Evolutionary conservation across 2,888 invertebrate species (phyloP), one percentile per base, ranked within the genome.

Genomic region (Amaurobius ferox): DNA sequence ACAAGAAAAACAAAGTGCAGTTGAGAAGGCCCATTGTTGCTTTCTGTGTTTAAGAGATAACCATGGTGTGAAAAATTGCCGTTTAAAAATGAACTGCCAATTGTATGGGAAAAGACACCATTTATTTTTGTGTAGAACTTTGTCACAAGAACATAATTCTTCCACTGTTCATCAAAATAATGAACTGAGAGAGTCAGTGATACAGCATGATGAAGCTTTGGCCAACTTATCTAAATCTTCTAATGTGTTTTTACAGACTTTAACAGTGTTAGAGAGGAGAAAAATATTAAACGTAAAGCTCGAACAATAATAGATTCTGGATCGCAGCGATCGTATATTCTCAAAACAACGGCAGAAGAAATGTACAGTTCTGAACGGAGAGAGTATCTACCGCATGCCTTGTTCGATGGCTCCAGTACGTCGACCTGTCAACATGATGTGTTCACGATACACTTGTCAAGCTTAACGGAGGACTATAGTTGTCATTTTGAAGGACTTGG

Each of bases 401-500:
- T 35, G 35, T 7, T 35, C 35, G 35, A 9, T 35, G 35, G 35
- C 9, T 35, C 35, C 35, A 35, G 35, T 35, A 35, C 35, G 35
- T 35, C 5, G 6, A 9, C 9, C 35, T 35, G 35, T 9, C 35
- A 35, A 9, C 9, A 35, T 9, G 5, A 9, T 35, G 9, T 35
- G 9, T 9, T 35, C 35, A 35, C 35, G 9, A 35, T 35, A 35
- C n/a, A n/a, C n/a, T n/a, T n/a, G n/a, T n/a, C n/a, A n/a, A n/a
- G n/a, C n/a, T n/a, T n/a, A n/a, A n/a, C n/a, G n/a, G n/a, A n/a
- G n/a, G n/a, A n/a, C n/a, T n/a, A n/a, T 26, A 73, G 1, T 30
- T 73, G 35, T 7, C 73, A 73, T 62, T 73, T 73, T 48, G 72
- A 72, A 32, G 61, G 16, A 61, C 61, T 73, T 61, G 62, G 61